These are phyloP conservation scores for Scaeva pyrastri DNA, from an alignment of 2,888 invertebrate species.

Conservation along the genomic window DNA sequence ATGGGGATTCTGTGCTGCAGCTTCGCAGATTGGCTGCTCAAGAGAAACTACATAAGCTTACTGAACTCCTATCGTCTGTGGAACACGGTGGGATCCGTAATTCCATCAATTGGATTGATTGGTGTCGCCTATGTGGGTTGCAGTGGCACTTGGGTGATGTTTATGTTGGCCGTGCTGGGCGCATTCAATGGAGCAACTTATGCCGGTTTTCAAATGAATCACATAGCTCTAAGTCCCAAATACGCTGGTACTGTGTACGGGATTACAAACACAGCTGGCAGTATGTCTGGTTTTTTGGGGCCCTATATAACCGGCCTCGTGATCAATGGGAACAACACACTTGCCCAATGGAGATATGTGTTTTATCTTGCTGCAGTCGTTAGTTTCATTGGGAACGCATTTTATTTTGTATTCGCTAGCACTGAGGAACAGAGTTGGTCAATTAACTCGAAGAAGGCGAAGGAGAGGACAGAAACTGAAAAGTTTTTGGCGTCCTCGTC, in stretches of 20 bases:
- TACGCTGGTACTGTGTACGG: constrained; percentile 94
- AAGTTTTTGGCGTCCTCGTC: constrained; percentile 6
- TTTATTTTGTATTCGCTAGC: constrained; percentile 91
- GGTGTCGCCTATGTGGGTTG: constrained; percentile 93
- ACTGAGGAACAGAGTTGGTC: constrained; percentile 90
- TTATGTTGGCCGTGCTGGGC: constrained; percentile 89
- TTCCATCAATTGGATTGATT: constrained; percentile 90
- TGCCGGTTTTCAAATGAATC: constrained; percentile 93
- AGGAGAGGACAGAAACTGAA: neutral
- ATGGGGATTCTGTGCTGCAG: constrained; percentile 89
- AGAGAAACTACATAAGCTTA: constrained; percentile 87
- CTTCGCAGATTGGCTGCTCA: constrained; percentile 90
- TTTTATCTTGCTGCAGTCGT: constrained; percentile 92
- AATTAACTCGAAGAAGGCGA: constrained; percentile 45
- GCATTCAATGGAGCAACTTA: constrained; percentile 91
- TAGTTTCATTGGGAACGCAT: constrained; percentile 89
- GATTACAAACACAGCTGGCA: constrained; percentile 93
- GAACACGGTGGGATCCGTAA: constrained; percentile 90
- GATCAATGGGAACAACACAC: constrained; percentile 85
- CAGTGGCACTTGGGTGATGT: constrained; percentile 88
- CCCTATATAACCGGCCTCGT: constrained; percentile 91
- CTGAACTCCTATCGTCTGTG: constrained; percentile 91
- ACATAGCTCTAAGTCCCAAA: constrained; percentile 91
- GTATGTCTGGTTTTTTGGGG: constrained; percentile 92
- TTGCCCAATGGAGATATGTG: constrained; percentile 85